Conservation (phyloP, 2,113 vertebrate species). For the Boulengeromyrus knoepffleri region DNA sequence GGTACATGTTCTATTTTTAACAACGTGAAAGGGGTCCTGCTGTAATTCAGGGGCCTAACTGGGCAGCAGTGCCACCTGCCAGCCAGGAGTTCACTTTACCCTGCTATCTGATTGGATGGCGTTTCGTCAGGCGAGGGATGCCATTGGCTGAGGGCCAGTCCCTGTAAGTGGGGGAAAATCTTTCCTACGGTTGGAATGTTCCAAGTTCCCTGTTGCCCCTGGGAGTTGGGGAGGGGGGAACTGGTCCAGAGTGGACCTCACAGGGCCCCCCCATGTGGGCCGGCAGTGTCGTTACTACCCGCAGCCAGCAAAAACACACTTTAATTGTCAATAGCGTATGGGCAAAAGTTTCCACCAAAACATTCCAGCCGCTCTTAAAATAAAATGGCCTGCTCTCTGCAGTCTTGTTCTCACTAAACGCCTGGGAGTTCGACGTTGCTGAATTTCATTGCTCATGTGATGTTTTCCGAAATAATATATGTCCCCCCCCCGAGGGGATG, state of each 20-base stretch:
- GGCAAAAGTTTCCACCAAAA: conserved; percentile 40
- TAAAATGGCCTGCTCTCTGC: not conserved
- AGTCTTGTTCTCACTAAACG: not conserved
- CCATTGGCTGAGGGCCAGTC: not conserved
- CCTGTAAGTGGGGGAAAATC: not conserved
- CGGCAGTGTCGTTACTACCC: not conserved
- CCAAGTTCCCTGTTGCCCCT: not conserved
- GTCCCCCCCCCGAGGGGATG: not conserved
- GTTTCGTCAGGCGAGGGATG: not conserved
- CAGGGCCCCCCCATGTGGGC: not conserved
- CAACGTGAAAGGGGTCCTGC: not conserved
- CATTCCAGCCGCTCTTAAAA: conserved; percentile 38
- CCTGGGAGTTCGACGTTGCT: not conserved
- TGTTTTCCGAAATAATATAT: not conserved
- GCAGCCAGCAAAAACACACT: conserved; percentile 30
- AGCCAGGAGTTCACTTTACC: not conserved
- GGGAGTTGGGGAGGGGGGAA: not conserved
- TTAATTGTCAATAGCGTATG: conserved; percentile 32
- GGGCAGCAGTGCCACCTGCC: not conserved
- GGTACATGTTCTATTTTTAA: not conserved
- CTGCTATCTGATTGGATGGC: not conserved
- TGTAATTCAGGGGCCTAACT: not conserved
- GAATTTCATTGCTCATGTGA: not conserved
- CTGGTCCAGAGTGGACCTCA: not conserved
- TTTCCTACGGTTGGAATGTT: not conserved